Evolutionary conservation across 2,888 invertebrate species (phyloP).

Genomic region (Mactromeris polynyma): DNA sequence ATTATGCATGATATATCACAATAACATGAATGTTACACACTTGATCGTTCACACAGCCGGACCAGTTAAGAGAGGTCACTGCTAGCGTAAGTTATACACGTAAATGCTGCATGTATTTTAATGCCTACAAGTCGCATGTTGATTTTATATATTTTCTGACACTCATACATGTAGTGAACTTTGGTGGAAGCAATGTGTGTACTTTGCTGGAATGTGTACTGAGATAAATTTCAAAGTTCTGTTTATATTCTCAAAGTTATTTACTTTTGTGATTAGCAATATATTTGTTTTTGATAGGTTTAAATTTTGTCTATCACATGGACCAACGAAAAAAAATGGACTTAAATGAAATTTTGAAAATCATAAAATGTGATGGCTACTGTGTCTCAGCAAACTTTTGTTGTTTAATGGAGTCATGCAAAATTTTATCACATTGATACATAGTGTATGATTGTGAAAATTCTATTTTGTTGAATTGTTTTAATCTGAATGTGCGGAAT

Average conservation of each 20-base stretch:
- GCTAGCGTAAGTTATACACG: slow-evolving; percentile 63
- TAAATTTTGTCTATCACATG: background rate
- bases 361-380: background rate
- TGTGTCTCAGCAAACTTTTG: background rate
- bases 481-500: background rate
- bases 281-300: background rate
- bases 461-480: background rate
- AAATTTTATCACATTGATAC: background rate
- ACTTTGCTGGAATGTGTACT: background rate
- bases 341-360: background rate
- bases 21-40: slow-evolving; percentile 32
- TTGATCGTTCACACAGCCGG: slow-evolving; percentile 57
- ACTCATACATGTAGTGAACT: background rate
- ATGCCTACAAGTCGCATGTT: slow-evolving; percentile 16
- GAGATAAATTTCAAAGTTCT: background rate
- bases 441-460: background rate
- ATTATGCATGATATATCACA: slow-evolving; percentile 39
- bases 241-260: background rate
- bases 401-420: background rate
- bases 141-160: background rate
- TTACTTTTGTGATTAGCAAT: background rate
- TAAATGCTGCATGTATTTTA: slow-evolving; percentile 6
- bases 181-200: background rate
- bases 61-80: slow-evolving; percentile 63
- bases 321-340: background rate